Percentiles rank a stretch among this genome's conserved stretches.
Evolutionary conservation across 1,140 invertebrate genomes (phyloP).

Genomic region (Sycophaga agraensis): DNA sequence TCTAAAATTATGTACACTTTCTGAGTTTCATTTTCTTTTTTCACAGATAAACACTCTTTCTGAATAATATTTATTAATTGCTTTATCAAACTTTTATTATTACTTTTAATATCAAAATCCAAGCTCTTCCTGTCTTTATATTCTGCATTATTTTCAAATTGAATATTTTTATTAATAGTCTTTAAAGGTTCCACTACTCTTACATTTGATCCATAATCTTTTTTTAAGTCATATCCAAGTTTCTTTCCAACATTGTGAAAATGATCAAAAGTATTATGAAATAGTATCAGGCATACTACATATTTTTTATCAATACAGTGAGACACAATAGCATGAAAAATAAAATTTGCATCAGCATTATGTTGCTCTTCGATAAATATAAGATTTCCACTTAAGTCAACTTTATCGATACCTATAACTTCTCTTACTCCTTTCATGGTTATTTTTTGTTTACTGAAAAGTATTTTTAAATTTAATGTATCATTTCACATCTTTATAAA

Average conservation of each 20-base stretch:
- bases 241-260: constrained; percentile 73
- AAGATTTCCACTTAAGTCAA: constrained; percentile 59
- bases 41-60: constrained; percentile 40
- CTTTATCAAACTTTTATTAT: constrained; percentile 38
- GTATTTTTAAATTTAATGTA: background rate
- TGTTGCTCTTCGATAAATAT: constrained; percentile 69
- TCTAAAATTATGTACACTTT: constrained; percentile 65
- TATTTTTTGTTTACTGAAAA: background rate
- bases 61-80: constrained; percentile 40
- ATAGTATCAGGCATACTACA: constrained; percentile 64
- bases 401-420: constrained; percentile 63
- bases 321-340: constrained; percentile 64
- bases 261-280: constrained; percentile 70
- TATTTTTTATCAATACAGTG: constrained; percentile 61
- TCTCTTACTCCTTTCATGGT: constrained; percentile 26
- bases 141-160: constrained; percentile 16
- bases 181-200: constrained; percentile 62
- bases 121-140: constrained; percentile 38
- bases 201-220: constrained; percentile 59
- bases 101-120: constrained; percentile 42
- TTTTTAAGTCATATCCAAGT: constrained; percentile 69
- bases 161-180: constrained; percentile 52
- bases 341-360: constrained; percentile 69
- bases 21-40: constrained; percentile 36
- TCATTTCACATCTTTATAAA: too few relatives aligned